phyloP scores from a whole-genome alignment of 2,113 vertebrate genomes.

The Otolemur garnettii region DNA sequence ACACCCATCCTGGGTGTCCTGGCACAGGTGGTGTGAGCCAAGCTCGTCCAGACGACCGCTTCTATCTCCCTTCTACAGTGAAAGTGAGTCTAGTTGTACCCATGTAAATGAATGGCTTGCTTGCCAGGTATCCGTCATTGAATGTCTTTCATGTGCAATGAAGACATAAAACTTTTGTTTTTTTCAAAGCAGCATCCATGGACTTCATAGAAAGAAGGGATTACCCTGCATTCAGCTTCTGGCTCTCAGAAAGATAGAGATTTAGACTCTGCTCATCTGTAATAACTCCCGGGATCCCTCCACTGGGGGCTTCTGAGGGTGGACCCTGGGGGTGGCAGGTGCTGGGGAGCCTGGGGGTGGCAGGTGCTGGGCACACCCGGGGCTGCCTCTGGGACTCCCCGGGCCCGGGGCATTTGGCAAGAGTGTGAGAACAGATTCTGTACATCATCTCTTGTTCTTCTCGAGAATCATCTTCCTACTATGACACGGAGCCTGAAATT shows the following conservation, averaged over 20 bases:
- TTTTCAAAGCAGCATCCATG: background rate
- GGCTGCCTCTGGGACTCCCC: too few relatives aligned
- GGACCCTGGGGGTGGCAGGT: background rate
- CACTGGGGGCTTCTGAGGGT: rapidly evolving
- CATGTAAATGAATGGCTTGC: background rate
- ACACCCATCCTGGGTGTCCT: too few relatives aligned
- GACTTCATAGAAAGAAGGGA: background rate
- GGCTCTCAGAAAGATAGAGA: background rate
- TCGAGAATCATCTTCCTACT: background rate
- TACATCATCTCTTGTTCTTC: background rate
- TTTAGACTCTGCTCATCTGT: background rate
- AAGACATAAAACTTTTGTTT: constrained; percentile 9
- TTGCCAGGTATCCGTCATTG: background rate
- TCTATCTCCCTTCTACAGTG: too few relatives aligned
- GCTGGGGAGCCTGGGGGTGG: background rate
- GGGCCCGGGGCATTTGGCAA: background rate
- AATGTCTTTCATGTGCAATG: background rate
- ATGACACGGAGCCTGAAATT: background rate
- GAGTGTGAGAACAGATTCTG: rapidly evolving
- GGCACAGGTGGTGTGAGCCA: rapidly evolving
- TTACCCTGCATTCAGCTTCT: background rate
- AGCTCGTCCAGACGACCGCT: background rate
- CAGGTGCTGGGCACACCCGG: too few relatives aligned
- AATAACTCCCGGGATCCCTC: background rate
- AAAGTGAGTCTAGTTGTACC: background rate